phyloP scores from a whole-genome alignment of 2,113 vertebrate species.

The Microcebus ravelobensis region DNA sequence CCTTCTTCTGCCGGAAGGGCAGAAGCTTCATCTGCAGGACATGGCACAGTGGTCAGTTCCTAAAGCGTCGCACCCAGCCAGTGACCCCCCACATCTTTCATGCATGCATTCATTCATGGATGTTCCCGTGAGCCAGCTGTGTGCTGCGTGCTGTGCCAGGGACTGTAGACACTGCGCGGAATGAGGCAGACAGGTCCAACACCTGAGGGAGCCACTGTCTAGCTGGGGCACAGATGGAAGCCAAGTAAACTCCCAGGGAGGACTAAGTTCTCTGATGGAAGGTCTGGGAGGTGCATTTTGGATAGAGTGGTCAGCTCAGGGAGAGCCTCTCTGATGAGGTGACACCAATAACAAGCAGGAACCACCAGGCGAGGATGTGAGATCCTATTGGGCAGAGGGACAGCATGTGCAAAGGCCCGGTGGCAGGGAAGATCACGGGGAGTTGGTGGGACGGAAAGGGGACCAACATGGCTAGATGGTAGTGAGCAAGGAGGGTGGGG shows the following conservation, averaged over 20 bases:
- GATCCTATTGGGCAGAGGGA: too few relatives aligned
- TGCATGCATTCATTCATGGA: neutral
- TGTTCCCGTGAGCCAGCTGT: neutral
- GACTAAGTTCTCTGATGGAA: neutral
- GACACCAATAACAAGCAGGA: neutral
- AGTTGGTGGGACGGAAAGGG: neutral
- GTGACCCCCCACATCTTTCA: neutral
- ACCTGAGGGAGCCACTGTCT: neutral
- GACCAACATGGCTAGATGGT: neutral
- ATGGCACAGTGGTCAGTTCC: fast-evolving
- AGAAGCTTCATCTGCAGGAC: constrained; percentile 87
- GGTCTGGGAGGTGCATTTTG: too few relatives aligned
- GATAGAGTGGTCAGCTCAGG: too few relatives aligned
- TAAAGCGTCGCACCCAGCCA: neutral
- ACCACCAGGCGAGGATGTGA: neutral
- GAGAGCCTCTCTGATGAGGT: neutral
- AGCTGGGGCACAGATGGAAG: neutral
- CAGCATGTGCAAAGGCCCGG: neutral
- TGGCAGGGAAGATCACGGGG: neutral
- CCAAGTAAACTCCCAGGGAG: neutral
- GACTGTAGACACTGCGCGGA: neutral
- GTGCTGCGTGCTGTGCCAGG: neutral
- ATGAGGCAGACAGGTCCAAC: neutral
- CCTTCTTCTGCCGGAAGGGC: constrained; percentile 89
- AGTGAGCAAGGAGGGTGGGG: neutral